These are phyloP conservation scores for Latrodectus geometricus DNA, from an alignment of 1,140 invertebrate species.

Conservation along the genomic window DNA sequence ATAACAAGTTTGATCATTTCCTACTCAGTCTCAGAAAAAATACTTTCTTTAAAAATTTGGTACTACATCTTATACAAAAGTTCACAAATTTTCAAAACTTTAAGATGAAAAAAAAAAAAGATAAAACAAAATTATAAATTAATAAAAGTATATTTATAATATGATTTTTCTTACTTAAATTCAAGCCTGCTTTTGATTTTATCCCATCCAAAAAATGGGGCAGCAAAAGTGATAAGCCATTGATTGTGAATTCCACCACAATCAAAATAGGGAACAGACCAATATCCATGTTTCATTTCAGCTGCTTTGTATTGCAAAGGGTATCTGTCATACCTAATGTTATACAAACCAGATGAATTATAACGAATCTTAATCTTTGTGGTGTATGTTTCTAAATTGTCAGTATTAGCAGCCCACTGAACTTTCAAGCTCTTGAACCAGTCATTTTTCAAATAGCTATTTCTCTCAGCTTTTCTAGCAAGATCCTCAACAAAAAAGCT, in stretches of 20 bases:
- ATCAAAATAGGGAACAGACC: conserved; percentile 94
- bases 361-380: conserved; percentile 92
- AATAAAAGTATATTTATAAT: too few relatives aligned
- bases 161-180: conserved; percentile 83
- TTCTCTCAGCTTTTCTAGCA: conserved; percentile 72
- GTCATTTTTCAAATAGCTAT: conserved; percentile 78
- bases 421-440: conserved; percentile 91
- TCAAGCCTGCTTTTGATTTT: conserved; percentile 89
- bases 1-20: too few relatives aligned
- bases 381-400: conserved; percentile 89
- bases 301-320: conserved; percentile 88
- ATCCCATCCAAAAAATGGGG: conserved; percentile 97
- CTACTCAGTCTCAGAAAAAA: too few relatives aligned
- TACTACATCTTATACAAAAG: too few relatives aligned
- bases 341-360: conserved; percentile 84
- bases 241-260: conserved; percentile 80
- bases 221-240: conserved; percentile 95
- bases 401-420: conserved; percentile 93
- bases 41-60: too few relatives aligned
- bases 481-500: conserved; percentile 91
- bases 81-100: too few relatives aligned
- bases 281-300: conserved; percentile 88
- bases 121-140: too few relatives aligned
- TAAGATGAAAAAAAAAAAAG: too few relatives aligned
- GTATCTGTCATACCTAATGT: conserved; percentile 89